phyloP scores from a whole-genome alignment of 2,888 invertebrate genomes.

The Megastigmus dorsalis region DNA sequence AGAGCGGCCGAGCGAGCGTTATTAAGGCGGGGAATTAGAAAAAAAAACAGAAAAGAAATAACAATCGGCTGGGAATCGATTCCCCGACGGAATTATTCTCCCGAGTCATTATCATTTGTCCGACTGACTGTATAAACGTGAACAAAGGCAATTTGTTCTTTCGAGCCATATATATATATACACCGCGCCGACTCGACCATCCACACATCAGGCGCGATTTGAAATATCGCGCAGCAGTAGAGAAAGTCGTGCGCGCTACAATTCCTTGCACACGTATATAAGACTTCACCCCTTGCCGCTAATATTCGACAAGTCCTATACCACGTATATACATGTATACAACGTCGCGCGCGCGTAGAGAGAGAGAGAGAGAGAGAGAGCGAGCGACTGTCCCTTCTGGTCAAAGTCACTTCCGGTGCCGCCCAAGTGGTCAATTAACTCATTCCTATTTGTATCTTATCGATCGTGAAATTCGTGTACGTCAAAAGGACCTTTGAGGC shows the following conservation, averaged over 20 bases:
- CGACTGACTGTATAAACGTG: not conserved
- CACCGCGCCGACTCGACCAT: not conserved
- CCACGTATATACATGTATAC: too few species aligned
- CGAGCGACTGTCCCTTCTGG: not conserved
- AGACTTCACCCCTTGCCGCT: too few species aligned
- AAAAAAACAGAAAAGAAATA: too few species aligned
- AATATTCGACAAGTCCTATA: too few species aligned
- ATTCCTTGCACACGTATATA: too few species aligned
- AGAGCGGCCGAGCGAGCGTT: not conserved
- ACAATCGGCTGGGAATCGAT: slow-evolving; percentile 33
- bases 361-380: slow-evolving; percentile 7
- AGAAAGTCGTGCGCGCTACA: too few species aligned
- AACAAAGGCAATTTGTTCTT: slow-evolving; percentile 33
- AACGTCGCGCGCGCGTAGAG: too few species aligned
- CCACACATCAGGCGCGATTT: slow-evolving; percentile 17
- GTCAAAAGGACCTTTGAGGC: slow-evolving; percentile 48
- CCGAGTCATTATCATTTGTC: slow-evolving; percentile 41
- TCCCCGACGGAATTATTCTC: not conserved
- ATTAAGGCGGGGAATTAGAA: not conserved
- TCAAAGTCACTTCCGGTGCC: slow-evolving; percentile 43
- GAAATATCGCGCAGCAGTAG: slow-evolving; percentile 26
- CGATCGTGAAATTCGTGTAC: slow-evolving; percentile 53
- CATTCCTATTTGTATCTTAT: slow-evolving; percentile 53
- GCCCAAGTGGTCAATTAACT: slow-evolving; percentile 55
- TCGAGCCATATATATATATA: too few species aligned